Conservation (phyloP, 2,113 vertebrate species). For the Serinus canaria region DNA sequence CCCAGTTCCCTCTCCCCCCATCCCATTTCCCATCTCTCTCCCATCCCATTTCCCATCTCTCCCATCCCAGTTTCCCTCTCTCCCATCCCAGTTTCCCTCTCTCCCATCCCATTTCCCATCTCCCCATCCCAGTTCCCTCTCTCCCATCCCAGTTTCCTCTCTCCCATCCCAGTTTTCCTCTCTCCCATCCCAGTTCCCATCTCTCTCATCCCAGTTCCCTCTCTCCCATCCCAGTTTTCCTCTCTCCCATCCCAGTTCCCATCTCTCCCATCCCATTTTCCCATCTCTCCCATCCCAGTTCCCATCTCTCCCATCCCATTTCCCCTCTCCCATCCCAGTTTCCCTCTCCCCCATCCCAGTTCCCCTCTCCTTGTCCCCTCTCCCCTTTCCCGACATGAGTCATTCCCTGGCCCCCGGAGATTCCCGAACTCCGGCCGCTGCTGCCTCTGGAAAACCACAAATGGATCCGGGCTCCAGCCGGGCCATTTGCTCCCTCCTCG, state of each 20-base stretch:
- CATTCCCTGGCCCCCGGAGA: neutral
- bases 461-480: neutral
- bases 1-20: neutral
- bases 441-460: constrained; percentile 27
- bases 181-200: neutral
- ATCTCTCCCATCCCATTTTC: no score
- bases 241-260: no score
- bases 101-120: neutral
- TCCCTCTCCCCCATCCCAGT: neutral
- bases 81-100: neutral
- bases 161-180: neutral
- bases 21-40: neutral
- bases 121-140: neutral
- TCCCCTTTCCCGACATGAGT: neutral
- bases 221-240: neutral
- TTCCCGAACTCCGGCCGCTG: neutral
- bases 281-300: neutral
- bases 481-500: neutral
- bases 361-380: neutral
- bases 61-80: neutral
- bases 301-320: neutral
- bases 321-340: neutral
- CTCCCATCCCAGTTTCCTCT: neutral
- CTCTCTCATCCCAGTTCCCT: neutral
- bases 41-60: neutral